Evolutionary conservation across 1,140 invertebrate species (phyloP).

Genomic region (Armadillidium nasatum): DNA sequence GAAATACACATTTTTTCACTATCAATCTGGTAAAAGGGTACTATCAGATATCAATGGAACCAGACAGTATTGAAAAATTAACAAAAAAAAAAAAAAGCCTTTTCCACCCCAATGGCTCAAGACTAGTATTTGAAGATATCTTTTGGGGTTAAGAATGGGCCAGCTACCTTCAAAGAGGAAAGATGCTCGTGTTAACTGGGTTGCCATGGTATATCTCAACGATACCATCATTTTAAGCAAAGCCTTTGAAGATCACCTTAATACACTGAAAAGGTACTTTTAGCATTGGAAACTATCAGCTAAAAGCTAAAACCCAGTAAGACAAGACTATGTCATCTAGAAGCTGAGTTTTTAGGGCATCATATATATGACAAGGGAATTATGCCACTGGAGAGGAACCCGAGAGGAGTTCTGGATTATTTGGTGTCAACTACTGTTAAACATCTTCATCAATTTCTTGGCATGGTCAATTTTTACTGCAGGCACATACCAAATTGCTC

Average conservation of each 20-base stretch:
- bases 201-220: neutral
- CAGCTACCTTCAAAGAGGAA: neutral
- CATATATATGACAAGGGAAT: neutral
- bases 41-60: neutral
- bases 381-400: neutral
- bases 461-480: neutral
- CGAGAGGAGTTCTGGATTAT: neutral
- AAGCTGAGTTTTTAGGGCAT: neutral
- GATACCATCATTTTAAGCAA: neutral
- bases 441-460: neutral
- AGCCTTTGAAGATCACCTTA: neutral
- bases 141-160: neutral
- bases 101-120: neutral
- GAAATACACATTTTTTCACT: neutral
- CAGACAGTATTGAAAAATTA: neutral
- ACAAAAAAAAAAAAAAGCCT: neutral
- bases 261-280: neutral
- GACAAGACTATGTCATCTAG: neutral
- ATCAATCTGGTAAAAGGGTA: neutral
- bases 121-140: neutral
- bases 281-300: neutral
- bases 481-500: neutral
- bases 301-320: neutral
- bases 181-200: neutral
- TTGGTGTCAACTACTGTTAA: neutral